A percentile compares a stretch with the other conserved stretches of the same genome.
These are phyloP conservation scores for Emydoidea blandingii DNA, from an alignment of 2,797 vertebrate species.

Conservation along the genomic window DNA sequence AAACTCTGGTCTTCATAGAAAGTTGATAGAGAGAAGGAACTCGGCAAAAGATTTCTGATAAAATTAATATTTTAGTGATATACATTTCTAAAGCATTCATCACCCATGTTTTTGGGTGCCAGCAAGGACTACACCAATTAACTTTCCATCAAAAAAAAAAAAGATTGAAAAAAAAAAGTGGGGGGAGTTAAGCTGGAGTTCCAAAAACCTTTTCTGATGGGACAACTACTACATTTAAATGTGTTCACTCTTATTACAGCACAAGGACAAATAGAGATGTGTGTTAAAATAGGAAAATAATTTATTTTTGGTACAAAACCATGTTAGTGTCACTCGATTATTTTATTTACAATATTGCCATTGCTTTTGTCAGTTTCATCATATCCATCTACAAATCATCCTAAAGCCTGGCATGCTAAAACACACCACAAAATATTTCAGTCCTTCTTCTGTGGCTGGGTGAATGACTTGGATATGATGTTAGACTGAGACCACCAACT, in stretches of 20 bases:
- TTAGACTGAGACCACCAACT: rapidly evolving
- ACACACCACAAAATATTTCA: background rate
- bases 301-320: slow-evolving; percentile 13
- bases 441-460: background rate
- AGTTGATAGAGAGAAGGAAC: background rate
- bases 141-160: background rate
- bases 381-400: background rate
- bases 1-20: slow-evolving; percentile 41
- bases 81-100: background rate
- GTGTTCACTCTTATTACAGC: background rate
- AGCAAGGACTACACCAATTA: background rate
- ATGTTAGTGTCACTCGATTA: background rate
- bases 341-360: background rate
- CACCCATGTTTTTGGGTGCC: background rate
- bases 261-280: background rate
- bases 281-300: background rate
- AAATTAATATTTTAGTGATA: slow-evolving; percentile 4
- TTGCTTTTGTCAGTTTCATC: background rate
- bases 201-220: background rate
- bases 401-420: background rate
- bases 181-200: background rate
- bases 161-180: background rate
- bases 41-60: background rate
- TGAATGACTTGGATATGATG: background rate
- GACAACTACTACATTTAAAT: background rate